phyloP scores from a whole-genome alignment of 35 echinoderm and acorn worm genomes.

The Lytechinus pictus region DNA sequence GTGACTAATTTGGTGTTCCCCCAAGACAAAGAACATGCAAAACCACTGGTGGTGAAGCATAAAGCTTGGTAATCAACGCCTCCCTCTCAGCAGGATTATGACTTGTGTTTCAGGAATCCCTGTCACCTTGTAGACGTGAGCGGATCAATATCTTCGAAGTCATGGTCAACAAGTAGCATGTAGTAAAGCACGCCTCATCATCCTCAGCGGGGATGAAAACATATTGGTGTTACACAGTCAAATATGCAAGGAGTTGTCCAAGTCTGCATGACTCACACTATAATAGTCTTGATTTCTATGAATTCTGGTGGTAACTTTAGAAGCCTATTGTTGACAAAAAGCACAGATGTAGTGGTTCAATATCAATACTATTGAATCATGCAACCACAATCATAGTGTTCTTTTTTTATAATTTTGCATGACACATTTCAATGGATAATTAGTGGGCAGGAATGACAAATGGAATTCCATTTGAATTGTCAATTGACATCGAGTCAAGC shows the following conservation, averaged over 20 bases:
- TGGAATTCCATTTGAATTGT: not conserved
- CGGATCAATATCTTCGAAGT: not conserved
- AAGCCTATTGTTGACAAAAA: not conserved
- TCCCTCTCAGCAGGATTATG: not conserved
- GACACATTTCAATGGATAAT: not conserved
- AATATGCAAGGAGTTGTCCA: not conserved
- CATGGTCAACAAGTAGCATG: not conserved
- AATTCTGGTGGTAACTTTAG: not conserved
- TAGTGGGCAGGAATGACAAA: not conserved
- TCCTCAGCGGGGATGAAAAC: not conserved
- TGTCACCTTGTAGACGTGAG: not conserved
- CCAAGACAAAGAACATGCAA: not conserved
- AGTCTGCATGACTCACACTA: not conserved
- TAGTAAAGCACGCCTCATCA: not conserved
- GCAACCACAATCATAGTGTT: not conserved
- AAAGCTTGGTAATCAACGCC: not conserved
- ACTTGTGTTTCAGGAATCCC: not conserved
- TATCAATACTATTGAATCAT: not conserved
- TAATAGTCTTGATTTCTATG: not conserved
- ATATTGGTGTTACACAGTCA: not conserved
- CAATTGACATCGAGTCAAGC: not conserved
- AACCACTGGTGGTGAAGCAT: not conserved
- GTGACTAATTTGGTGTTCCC: not conserved
- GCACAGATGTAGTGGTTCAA: not conserved
- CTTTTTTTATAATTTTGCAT: not conserved